A percentile compares a stretch with the other conserved stretches of the same genome.
These are phyloP conservation scores for Galaxea fascicularis DNA, from an alignment of 92 coral and sea anemone species.

Conservation along the genomic window DNA sequence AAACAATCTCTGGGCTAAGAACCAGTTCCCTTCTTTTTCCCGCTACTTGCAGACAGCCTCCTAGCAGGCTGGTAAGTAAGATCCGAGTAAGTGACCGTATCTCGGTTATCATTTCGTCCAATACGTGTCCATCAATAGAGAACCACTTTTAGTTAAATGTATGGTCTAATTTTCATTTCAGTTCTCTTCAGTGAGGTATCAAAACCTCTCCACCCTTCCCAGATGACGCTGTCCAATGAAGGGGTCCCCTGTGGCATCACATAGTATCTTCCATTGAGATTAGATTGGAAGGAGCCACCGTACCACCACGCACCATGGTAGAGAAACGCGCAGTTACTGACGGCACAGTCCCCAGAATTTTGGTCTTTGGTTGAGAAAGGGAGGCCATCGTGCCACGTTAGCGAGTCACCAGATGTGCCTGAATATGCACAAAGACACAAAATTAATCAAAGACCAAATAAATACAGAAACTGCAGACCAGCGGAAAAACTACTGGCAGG, in stretches of 20 bases:
- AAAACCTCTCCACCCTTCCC: conserved; percentile 30
- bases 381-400: conserved; percentile 23
- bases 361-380: conserved; percentile 41
- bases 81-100: no score
- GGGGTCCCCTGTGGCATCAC: no score
- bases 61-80: no score
- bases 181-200: conserved; percentile 3
- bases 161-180: conserved; percentile 38
- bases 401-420: conserved; percentile 46
- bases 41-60: no score
- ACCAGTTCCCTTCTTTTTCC: no score
- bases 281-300: conserved; percentile 24
- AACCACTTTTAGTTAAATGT: background rate
- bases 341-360: conserved; percentile 31
- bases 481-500: no score
- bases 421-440: background rate
- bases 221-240: conserved; percentile 11
- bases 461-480: no score
- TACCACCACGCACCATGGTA: conserved; percentile 60
- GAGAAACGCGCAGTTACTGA: conserved; percentile 4
- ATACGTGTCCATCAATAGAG: background rate
- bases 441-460: background rate
- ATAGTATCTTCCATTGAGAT: conserved; percentile 40
- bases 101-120: background rate
- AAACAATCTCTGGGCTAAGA: no score